Base-by-base conservation (phyloP, 2,888 invertebrate genomes). In the Lysandra coridon region DNA sequence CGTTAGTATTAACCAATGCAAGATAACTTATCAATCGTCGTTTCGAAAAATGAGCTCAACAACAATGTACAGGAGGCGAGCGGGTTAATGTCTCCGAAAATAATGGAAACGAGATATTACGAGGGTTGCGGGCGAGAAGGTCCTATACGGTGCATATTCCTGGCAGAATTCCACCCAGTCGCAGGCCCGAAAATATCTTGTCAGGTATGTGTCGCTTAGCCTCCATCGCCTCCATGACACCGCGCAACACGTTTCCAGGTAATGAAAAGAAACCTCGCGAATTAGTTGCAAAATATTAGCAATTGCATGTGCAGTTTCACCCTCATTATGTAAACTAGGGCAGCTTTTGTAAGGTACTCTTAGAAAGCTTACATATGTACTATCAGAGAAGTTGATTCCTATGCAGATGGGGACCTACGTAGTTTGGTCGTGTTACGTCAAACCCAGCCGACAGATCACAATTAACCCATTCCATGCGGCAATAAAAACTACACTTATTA, bases 151-250 rank as follows among this genome's bases (percentile, higher is more conserved):
- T 98, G 98, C 85, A 97, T 98, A 89, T 98, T 98, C 88, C 95
- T 98, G 62, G 97, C 97, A 80, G 96, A 97, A 86, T 97, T 97
- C 85, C 97, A 97, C 88, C 96, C 96, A 2, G 96, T 96, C 10
- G 97, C 96, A 14, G 98, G 98, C 2, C 98, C 97, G 5, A 97
- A 97, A 93, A 97, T 98, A 86, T 96, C 97, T 78, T 97, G 97
- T 86, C 98, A 98, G 95, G 98, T 98, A 87, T 53, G 75, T 80
- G 44, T 49, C 73, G 2, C 2, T 75, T 62, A 23, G 69, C 76
- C 37, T 74, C n/a, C 14, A 64, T 62, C n/a, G 69, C 76, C 37
- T 76, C n/a, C 14, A 64, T 60, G 3, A 53, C 60, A 62, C 49
- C n/a, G 69, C 37, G 76, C 17, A 14, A 78, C 49, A 37, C 73